These are phyloP conservation scores for Chaunax sp. DNA, from an alignment of 2,797 vertebrate species.

Conservation along the genomic window DNA sequence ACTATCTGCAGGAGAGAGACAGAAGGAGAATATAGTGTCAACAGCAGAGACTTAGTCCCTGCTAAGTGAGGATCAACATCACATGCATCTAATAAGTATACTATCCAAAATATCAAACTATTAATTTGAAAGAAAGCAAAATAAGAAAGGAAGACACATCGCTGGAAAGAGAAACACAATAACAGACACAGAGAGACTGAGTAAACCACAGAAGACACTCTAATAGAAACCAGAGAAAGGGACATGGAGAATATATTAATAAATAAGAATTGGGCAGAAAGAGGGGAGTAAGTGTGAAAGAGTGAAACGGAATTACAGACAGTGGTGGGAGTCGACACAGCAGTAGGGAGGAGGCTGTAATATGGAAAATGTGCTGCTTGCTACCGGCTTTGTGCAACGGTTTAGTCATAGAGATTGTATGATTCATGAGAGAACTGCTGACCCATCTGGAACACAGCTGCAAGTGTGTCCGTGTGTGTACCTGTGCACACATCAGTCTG, in stretches of 20 bases:
- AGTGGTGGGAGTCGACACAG: constrained; percentile 39
- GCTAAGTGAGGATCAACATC: constrained; percentile 20
- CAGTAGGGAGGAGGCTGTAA: constrained; percentile 58
- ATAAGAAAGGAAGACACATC: constrained; percentile 10
- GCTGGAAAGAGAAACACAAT: constrained; percentile 22
- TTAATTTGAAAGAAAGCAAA: background rate
- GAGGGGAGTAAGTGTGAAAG: constrained; percentile 22
- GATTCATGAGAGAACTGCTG: constrained; percentile 57
- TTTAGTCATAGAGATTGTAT: constrained; percentile 60
- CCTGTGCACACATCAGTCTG: constrained; percentile 6
- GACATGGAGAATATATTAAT: constrained; percentile 11
- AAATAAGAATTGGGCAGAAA: constrained; percentile 14
- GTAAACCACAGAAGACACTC: constrained; percentile 14
- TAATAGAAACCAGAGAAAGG: constrained; percentile 32
- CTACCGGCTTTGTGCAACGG: constrained; percentile 61
- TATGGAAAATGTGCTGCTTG: constrained; percentile 71
- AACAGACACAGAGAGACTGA: background rate
- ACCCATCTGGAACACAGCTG: constrained; percentile 79
- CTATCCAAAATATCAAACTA: background rate
- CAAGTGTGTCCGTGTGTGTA: constrained; percentile 11
- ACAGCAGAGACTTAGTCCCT: constrained; percentile 24
- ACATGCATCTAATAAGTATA: background rate
- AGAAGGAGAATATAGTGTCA: constrained; percentile 17
- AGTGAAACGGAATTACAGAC: constrained; percentile 41
- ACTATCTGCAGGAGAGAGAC: background rate